Base-by-base conservation (phyloP, 2,113 vertebrate genomes). In the Ptychochromis oligacanthus region DNA sequence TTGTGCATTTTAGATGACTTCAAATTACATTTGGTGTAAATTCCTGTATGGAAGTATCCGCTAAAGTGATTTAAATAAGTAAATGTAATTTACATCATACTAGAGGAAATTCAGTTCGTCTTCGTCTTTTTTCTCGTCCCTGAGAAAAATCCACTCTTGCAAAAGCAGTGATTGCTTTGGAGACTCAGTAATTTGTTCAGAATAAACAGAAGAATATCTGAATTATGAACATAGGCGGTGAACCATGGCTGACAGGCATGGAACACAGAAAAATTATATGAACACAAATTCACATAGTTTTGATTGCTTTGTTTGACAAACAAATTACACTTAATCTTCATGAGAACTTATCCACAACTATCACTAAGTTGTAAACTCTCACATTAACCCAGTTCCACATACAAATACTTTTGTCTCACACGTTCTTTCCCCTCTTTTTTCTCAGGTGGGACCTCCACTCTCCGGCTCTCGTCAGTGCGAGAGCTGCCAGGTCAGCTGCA, bases 401-500 rank as follows among this genome's bases (percentile, higher is more conserved):
- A 5, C 14, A 26, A 38, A 28, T 15, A 10, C 17, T 0, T 60
- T 82, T 18, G 15, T 84, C 46, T 80, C 28, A 78, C 46, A 20
- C 38, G 3, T 81, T 26, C 12, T 18, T n/a, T 38, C 36, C 57
- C 52, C 85, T 75, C 26, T 54, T n/a, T 88, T 88, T 38, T 52
- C 52, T 85, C 95, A 92, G 97, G 97, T 89, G 93, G 96, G 89
- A 97, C 97, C 24, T 97, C 97, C 20, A 97, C 97, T 2, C 96
- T 98, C 93, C 96, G 96, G 20, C 96, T 99, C 70, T 95, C 97
- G 17, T 99, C 97, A 4, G 95, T 99, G 88, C 91, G 92, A 34
- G 97, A 99, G 95, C 95, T 99, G 86, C 97, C 98, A 0, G 87
- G 94, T 82, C 97, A 98, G 95, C 96, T 99, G 80, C 96, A 97